Conservation (phyloP, 2,113 vertebrate genomes). For the Gasterosteus nipponicus region DNA sequence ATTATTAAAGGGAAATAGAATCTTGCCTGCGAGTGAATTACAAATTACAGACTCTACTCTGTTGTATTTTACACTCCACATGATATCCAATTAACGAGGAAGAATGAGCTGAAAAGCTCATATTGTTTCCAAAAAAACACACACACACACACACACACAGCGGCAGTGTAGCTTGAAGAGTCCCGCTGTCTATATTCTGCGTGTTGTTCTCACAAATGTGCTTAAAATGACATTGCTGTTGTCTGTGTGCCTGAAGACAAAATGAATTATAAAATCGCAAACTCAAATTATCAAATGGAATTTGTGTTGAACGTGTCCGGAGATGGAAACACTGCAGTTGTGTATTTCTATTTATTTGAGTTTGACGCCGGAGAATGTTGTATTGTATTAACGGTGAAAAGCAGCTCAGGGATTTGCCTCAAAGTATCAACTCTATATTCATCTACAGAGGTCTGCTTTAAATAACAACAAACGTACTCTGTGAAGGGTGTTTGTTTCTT, state of each 20-base stretch:
- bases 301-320: neutral
- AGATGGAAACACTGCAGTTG: neutral
- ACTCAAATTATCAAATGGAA: neutral
- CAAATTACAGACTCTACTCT: slow-evolving; percentile 20
- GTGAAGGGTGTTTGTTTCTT: neutral
- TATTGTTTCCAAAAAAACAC: slow-evolving; percentile 13
- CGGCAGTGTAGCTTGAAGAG: slow-evolving; percentile 21
- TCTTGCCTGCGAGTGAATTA: slow-evolving; percentile 20
- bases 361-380: too few species aligned
- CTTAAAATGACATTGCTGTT: slow-evolving; percentile 31
- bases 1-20: slow-evolving; percentile 38
- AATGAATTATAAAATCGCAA: slow-evolving; percentile 7
- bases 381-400: slow-evolving; percentile 31
- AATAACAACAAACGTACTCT: slow-evolving; percentile 1
- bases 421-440: slow-evolving; percentile 29
- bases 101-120: slow-evolving; percentile 24
- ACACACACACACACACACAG: neutral
- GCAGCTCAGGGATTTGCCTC: neutral
- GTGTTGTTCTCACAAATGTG: slow-evolving; percentile 29
- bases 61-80: slow-evolving; percentile 46
- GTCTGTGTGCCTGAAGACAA: slow-evolving; percentile 7
- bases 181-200: slow-evolving; percentile 21
- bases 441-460: slow-evolving; percentile 10
- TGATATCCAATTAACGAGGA: slow-evolving; percentile 55
- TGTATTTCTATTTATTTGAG: slow-evolving; percentile 21